These are phyloP conservation scores for Eudyptes chrysolophus DNA, from an alignment of 2,113 vertebrate species.

Conservation along the genomic window DNA sequence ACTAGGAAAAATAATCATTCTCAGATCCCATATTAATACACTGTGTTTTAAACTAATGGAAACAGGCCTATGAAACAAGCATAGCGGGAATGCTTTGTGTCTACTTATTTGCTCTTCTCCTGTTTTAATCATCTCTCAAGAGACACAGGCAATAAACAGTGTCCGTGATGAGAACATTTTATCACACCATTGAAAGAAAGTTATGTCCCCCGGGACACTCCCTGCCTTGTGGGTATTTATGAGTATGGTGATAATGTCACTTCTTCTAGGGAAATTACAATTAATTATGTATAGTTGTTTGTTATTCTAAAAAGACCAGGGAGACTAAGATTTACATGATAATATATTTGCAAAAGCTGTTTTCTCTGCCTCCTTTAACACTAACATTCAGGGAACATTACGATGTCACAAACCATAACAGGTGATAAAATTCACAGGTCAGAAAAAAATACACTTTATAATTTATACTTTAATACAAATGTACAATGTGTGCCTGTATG, in stretches of 20 bases:
- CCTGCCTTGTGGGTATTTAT: neutral
- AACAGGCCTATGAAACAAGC: neutral
- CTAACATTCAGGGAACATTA: neutral
- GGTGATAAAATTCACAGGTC: neutral
- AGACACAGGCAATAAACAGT: neutral
- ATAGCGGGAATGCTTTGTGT: neutral
- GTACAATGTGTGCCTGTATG: neutral
- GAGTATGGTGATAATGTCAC: neutral
- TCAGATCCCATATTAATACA: neutral
- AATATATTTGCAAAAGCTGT: neutral
- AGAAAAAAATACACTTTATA: neutral
- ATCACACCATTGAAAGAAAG: slow-evolving; percentile 9
- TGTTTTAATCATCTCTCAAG: slow-evolving; percentile 10
- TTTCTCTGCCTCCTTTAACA: neutral
- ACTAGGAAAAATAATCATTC: neutral
- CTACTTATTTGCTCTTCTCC: neutral
- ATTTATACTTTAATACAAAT: neutral
- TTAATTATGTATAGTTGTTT: slow-evolving; percentile 11
- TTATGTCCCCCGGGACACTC: neutral
- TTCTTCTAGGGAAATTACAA: slow-evolving; percentile 14
- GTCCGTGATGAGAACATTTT: neutral
- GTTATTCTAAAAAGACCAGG: slow-evolving; percentile 3
- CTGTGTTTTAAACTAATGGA: slow-evolving; percentile 19
- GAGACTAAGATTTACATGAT: neutral
- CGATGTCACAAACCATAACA: neutral